Base-by-base conservation (phyloP, 1,140 invertebrate species). In the Conopomorpha cramerella region DNA sequence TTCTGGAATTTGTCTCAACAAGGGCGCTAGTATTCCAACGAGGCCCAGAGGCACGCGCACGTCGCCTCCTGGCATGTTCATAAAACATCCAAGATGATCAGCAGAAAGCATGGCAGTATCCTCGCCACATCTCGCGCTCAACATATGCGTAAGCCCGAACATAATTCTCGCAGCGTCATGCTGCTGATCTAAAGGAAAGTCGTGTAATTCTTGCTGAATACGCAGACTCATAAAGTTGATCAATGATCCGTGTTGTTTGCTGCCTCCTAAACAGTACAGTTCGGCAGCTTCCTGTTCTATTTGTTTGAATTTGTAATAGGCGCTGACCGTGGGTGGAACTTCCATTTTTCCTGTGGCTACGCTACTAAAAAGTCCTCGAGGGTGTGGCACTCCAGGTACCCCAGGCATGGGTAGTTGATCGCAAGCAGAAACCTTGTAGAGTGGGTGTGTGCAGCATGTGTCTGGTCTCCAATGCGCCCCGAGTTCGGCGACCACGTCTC, bases 401-500 rank as follows among this genome's bases (percentile, higher is more conserved):
- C 43, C 82, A 49, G 76, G 61, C 30, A 82, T 81, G 2, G 85
- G 48, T 1, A 86, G 64, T 11, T 80, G 74, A 43, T 87, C 84
- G 37, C 79, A 76, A 2, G 82, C 79, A 0, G 83, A 82, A 17
- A 87, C 46, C 2, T 78, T 81, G 45, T 81, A 86, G 2, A 86
- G 61, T 0, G 84, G 81, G 60, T 87, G 86, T 11, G 78, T 78
- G 12, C 77, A 51, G 37, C 74, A 74, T 10, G 81, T 81, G 26
- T 83, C 53, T 25, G 45, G 73, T 43, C 84, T 83, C 73, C 77
- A 82, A 19, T 80, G 74, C 0, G 84, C 82, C 1, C 86, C 86
- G 51, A 87, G 73, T 63, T 88, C 86, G 1, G 84, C 81, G 2
- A 87, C 82, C 8, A 83, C 78, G 28, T 87, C 85, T 8, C 84